phyloP scores from a whole-genome alignment of 2,888 invertebrate genomes.

The Tholera decimalis region DNA sequence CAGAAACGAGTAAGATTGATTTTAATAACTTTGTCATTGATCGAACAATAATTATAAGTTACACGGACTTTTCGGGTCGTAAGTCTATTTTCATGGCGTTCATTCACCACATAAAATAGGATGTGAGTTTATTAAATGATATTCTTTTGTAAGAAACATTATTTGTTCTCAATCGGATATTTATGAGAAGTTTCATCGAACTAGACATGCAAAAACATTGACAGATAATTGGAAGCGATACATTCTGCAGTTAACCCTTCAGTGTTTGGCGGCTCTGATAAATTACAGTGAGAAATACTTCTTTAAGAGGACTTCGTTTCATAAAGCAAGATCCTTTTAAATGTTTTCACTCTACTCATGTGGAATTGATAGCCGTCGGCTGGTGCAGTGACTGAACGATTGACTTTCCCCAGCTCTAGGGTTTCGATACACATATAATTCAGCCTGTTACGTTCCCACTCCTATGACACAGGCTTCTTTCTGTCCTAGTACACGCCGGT shows the following conservation, averaged over 20 bases:
- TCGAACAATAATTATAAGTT: constrained; percentile 27
- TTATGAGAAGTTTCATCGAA: constrained; percentile 27
- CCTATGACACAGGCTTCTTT: no score
- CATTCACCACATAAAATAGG: constrained; percentile 18
- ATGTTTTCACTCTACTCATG: background rate
- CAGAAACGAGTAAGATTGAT: constrained; percentile 50
- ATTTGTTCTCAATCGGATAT: constrained; percentile 9
- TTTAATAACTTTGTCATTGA: constrained; percentile 35
- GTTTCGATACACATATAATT: no score
- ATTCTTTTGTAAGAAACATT: constrained; percentile 4
- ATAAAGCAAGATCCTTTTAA: background rate
- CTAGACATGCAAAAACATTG: constrained; percentile 34
- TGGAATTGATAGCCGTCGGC: background rate
- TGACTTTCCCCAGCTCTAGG: background rate
- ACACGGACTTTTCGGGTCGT: background rate
- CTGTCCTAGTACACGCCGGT: no score
- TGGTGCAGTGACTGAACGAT: background rate
- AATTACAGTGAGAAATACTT: background rate
- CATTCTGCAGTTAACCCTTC: constrained; percentile 14
- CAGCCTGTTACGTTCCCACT: no score
- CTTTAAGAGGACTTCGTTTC: background rate
- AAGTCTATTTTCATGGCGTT: background rate
- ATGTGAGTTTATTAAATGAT: background rate
- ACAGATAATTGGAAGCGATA: constrained; percentile 31
- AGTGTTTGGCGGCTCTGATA: constrained; percentile 7